Evolutionary conservation across 2,888 invertebrate genomes (phyloP), one percentile per base, ranked within the genome.

Genomic region (Cecidostiba fungosa): DNA sequence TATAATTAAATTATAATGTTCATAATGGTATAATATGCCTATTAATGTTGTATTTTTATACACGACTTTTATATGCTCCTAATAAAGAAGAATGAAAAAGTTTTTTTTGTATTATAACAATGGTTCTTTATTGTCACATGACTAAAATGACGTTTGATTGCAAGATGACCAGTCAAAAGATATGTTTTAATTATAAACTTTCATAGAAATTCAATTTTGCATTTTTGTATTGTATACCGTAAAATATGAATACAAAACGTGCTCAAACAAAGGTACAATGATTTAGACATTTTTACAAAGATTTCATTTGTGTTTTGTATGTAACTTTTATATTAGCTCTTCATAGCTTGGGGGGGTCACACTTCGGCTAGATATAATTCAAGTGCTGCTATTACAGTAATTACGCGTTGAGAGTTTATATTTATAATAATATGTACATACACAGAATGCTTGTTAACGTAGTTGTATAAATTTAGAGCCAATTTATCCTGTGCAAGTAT

Each of bases 41-140:
- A 50, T 80, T 70, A 26, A 70, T 80, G 74, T 77, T 83, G 79
- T 86, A 86, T 87, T 87, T 88, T 88, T 72, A 87, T 87, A 87
- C 59, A 86, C 12, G 72, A 84, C 14, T 88, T 87, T 84, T 77
- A 59, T 77, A 85, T 77, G 8, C n/a, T 77, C 70, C n/a, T 85
- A 82, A 87, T 77, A 86, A 88, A 85, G 77, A 69, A 76, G 83
- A 76, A 84, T 80, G 83, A 89, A 86, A 74, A 80, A 80, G 39
- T 39, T 39, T 91, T 73, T 66, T n/a, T 74, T 78, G 72, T 80
- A 83, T 43, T 80, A 81, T 81, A 84, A 86, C 88, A 87, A 88
- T 88, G 89, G 87, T 89, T 90, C 87, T 91, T 91, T 91, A 91
- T 91, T 91, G 90, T 90, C 90, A 90, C 87, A 87, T 88, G 88